Percentiles rank a stretch among this genome's conserved stretches.
Conservation (phyloP, 2,797 vertebrate species). For the Coreius guichenoti region DNA sequence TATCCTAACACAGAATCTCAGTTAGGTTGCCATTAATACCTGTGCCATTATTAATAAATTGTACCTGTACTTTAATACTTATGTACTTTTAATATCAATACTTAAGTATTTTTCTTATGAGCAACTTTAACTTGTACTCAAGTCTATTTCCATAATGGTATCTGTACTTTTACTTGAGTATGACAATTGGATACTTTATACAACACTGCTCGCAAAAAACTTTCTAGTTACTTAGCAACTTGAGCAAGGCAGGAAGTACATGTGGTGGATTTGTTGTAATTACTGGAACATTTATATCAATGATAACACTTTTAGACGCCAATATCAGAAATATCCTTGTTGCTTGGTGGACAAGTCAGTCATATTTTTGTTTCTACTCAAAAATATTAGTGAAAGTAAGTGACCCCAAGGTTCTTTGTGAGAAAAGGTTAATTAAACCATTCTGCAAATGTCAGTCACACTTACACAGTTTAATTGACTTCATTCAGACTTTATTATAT, state of each 20-base stretch:
- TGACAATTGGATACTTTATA: no score
- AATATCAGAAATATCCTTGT: not conserved
- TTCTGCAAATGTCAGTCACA: slow-evolving; percentile 1
- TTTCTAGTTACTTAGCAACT: slow-evolving; percentile 22
- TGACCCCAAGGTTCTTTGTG: not conserved
- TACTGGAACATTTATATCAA: not conserved
- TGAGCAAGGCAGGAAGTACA: not conserved
- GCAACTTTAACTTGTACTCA: no score
- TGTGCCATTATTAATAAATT: no score
- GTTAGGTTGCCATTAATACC: no score
- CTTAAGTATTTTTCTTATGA: no score
- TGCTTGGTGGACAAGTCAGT: not conserved
- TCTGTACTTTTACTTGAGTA: no score
- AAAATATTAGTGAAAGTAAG: not conserved
- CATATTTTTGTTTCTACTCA: not conserved
- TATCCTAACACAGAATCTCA: no score
- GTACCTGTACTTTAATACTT: no score
- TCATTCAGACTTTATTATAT: not conserved
- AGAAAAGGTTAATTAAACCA: slow-evolving; percentile 11
- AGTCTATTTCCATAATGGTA: no score
- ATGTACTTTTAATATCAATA: no score
- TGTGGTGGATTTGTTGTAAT: not conserved
- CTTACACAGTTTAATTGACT: not conserved
- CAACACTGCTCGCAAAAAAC: not conserved
- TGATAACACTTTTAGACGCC: not conserved